Percentiles rank a stretch among this genome's conserved stretches.
phyloP scores from a whole-genome alignment of 2,113 vertebrate species.

The Boleophthalmus pectinirostris region DNA sequence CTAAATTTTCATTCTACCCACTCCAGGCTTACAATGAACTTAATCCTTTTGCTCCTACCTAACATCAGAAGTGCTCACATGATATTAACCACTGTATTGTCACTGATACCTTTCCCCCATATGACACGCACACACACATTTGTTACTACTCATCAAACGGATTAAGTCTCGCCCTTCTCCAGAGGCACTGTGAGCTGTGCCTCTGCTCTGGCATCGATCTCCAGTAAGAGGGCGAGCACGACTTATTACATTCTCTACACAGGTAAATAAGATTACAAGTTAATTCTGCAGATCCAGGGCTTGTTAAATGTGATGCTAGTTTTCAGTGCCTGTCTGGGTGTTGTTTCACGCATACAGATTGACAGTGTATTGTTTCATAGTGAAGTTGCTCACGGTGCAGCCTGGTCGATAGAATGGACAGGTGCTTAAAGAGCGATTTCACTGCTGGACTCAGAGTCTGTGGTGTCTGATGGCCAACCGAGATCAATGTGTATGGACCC shows the following conservation, averaged over 20 bases:
- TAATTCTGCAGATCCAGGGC: neutral
- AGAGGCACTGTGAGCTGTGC: neutral
- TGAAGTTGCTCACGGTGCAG: conserved; percentile 19
- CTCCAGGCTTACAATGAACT: neutral
- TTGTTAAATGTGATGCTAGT: neutral
- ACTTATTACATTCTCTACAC: conserved; percentile 2
- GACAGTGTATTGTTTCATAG: conserved; percentile 16
- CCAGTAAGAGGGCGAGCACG: neutral
- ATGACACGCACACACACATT: neutral
- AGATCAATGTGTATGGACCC: conserved; percentile 30
- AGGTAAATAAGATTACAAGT: conserved; percentile 5
- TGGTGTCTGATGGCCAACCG: conserved; percentile 19
- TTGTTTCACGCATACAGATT: conserved; percentile 8
- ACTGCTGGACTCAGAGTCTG: conserved; percentile 31
- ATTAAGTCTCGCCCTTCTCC: neutral
- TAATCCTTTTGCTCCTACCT: neutral
- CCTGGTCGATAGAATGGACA: conserved; percentile 44
- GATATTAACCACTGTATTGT: neutral
- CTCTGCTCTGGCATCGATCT: conserved; percentile 1
- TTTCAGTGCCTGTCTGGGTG: neutral
- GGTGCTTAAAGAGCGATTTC: conserved; percentile 48
- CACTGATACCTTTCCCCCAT: neutral
- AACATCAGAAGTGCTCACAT: neutral
- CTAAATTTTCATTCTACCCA: too few relatives aligned
- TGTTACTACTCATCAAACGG: neutral